Conservation (phyloP, 1,140 invertebrate species). For the Lamellibrachia luymesi region DNA sequence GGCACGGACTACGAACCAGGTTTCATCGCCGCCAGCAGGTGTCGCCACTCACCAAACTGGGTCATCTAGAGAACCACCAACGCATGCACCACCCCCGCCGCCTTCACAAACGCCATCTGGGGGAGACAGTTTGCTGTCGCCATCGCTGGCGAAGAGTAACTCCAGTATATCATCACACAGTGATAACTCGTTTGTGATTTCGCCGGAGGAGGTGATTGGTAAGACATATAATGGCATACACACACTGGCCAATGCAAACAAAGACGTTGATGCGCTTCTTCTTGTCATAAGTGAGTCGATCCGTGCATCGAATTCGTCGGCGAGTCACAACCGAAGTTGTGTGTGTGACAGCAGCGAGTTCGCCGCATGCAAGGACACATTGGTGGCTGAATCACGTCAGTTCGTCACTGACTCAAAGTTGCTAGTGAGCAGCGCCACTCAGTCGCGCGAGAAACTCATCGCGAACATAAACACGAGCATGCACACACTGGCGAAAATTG, state of each 20-base stretch:
- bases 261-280: constrained; percentile 45
- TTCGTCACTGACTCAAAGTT: constrained; percentile 80
- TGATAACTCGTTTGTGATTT: constrained; percentile 9
- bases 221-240: constrained; percentile 35
- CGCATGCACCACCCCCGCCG: neutral
- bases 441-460: constrained; percentile 61
- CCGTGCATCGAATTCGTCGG: constrained; percentile 37
- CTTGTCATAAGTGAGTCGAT: constrained; percentile 45
- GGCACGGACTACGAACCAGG: neutral
- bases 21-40: neutral
- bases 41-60: neutral
- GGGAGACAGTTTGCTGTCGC: neutral
- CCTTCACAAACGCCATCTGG: neutral
- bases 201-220: constrained; percentile 39
- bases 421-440: constrained; percentile 75
- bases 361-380: constrained; percentile 66
- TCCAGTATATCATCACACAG: neutral
- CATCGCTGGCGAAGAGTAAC: neutral
- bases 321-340: constrained; percentile 14
- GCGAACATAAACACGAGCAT: constrained; percentile 56
- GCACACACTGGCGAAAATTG: constrained; percentile 48
- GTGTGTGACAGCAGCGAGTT: constrained; percentile 33
- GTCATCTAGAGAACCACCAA: neutral
- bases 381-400: constrained; percentile 76
- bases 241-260: constrained; percentile 37